Conservation (phyloP, 2,113 vertebrate species). For the Dasyurus viverrinus region DNA sequence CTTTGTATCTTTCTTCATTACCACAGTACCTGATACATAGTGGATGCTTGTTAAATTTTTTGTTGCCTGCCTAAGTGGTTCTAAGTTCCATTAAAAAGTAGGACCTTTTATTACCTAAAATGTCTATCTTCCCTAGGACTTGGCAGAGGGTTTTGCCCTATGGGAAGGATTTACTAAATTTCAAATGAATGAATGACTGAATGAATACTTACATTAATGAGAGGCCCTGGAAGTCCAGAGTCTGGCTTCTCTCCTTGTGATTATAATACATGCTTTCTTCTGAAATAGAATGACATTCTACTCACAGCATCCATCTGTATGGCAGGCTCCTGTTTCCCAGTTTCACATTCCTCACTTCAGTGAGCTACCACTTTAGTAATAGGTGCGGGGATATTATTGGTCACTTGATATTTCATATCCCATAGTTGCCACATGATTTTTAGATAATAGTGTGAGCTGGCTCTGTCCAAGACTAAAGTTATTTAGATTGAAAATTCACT, state of each 20-base stretch:
- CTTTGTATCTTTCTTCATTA: neutral
- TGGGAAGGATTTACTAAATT: neutral
- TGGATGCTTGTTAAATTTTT: neutral
- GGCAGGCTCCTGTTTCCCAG: neutral
- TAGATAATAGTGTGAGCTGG: neutral
- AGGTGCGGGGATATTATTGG: neutral
- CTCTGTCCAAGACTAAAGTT: neutral
- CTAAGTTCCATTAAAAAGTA: neutral
- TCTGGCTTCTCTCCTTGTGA: neutral
- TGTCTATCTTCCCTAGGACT: neutral
- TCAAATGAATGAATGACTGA: neutral
- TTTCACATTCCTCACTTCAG: neutral
- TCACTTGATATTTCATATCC: neutral
- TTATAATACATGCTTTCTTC: neutral
- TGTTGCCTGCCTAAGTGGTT: neutral
- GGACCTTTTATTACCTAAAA: neutral
- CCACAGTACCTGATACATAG: no score
- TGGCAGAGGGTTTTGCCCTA: neutral
- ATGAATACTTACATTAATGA: neutral
- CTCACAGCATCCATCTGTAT: neutral
- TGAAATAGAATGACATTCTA: neutral
- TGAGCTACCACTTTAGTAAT: neutral
- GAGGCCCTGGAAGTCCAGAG: neutral
- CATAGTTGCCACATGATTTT: neutral
- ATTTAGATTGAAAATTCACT: neutral